These are phyloP conservation scores for Urocynchramus pylzowi DNA, from an alignment of 2,113 vertebrate genomes.

Conservation along the genomic window DNA sequence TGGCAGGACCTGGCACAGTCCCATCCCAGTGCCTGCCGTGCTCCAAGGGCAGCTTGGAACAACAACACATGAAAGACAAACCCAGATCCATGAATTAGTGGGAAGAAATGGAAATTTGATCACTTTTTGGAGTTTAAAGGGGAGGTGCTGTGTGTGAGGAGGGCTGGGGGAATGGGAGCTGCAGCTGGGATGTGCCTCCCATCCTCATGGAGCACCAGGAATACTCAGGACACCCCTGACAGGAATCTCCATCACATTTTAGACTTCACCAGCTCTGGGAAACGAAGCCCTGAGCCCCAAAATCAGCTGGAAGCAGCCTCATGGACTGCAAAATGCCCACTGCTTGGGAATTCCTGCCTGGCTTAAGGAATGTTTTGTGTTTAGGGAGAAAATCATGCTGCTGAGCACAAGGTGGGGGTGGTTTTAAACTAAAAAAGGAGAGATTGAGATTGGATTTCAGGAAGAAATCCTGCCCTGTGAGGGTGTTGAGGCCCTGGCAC, in stretches of 20 bases:
- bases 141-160: neutral
- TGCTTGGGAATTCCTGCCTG: neutral
- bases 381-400: neutral
- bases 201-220: neutral
- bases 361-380: neutral
- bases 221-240: neutral
- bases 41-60: neutral
- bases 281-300: neutral
- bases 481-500: neutral
- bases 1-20: neutral
- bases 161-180: neutral
- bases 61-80: neutral
- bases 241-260: neutral
- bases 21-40: fast-evolving
- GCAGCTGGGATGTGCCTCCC: neutral
- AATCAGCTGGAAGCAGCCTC: fast-evolving
- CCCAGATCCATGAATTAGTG: neutral
- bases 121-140: neutral
- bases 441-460: neutral
- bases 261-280: neutral
- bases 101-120: neutral
- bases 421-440: neutral
- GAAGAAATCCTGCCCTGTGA: neutral
- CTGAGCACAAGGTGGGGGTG: neutral
- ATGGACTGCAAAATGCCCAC: neutral